Conservation (phyloP, 92 coral and sea anemone genomes). For the Epizoanthus illoricatus region DNA sequence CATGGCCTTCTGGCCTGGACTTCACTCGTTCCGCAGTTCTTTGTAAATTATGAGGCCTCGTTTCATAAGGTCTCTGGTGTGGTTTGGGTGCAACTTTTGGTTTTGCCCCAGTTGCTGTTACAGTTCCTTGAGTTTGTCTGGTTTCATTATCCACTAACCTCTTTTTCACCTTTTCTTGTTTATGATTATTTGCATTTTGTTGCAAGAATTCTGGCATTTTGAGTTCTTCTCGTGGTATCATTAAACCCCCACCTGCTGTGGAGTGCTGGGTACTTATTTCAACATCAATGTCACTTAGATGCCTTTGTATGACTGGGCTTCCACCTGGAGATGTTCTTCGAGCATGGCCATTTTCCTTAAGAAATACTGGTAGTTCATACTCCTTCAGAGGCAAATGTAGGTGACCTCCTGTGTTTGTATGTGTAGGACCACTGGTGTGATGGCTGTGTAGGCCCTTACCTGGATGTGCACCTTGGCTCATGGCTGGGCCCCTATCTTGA, state of each 20-base stretch:
- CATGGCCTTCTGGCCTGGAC: neutral
- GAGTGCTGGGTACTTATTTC: conserved; percentile 40
- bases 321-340: conserved; percentile 31
- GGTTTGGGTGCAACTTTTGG: conserved; percentile 34
- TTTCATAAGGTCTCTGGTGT: neutral
- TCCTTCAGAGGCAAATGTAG: conserved; percentile 66
- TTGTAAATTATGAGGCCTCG: neutral
- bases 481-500: neutral
- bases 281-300: conserved; percentile 70
- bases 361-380: conserved; percentile 76
- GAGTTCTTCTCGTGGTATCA: conserved; percentile 76
- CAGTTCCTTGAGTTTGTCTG: neutral
- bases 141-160: neutral
- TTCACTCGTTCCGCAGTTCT: neutral
- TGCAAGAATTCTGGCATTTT: conserved; percentile 74
- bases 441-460: neutral
- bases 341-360: conserved; percentile 58
- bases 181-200: neutral
- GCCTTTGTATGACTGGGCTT: conserved; percentile 64
- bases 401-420: neutral
- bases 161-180: neutral
- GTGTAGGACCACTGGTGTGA: neutral
- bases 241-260: conserved; percentile 43
- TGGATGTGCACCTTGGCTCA: neutral
- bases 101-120: neutral